Evolutionary conservation across 1,140 invertebrate species (phyloP), one percentile per base, ranked within the genome.

Genomic region (Scaptodrosophila lebanonensis): DNA sequence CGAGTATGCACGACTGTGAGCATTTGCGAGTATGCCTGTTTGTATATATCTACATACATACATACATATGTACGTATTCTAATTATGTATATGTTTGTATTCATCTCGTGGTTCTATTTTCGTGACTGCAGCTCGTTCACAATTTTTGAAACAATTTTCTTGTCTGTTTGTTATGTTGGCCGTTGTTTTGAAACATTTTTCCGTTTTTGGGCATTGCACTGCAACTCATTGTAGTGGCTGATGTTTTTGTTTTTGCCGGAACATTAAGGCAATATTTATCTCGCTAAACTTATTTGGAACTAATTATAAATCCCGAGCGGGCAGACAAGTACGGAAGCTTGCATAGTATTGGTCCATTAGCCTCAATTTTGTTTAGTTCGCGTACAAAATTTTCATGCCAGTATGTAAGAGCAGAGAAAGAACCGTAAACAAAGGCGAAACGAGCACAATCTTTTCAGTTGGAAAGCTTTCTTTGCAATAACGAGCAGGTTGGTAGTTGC

Each of bases 271-370:
- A 62, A 45, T 45, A 56, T 77, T 77, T 73, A 73, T 50, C 54
- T 64, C 64, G 52, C 67, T 68, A 56, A 79, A 79, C 73, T 79
- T 79, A 68, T 79, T 68, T 72, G 65, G 54, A 58, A 75, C 75
- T 79, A 79, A 79, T 82, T 54, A 82, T 79, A 79, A 79, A 73
- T 68, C 59, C 29, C 18, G 58, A 51, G 30, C 47, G 51, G 30
- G 49, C 40, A 12, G 17, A 29, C 22, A 36, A 11, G 29, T 11
- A 16, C 33, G 2, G 51, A 38, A 57, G 60, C 60, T 49, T 56
- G 60, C 70, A 73, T 59, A 58, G 65, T 75, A 52, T 58, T 73
- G 75, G 75, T 73, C 73, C 73, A 79, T 79, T 79, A 82, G 73
- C 75, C 60, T 56, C 75, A 68, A 73, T 79, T 63, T 45, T 32